Base-by-base conservation (phyloP, 2,888 invertebrate species). In the Napeogenes inachia region DNA sequence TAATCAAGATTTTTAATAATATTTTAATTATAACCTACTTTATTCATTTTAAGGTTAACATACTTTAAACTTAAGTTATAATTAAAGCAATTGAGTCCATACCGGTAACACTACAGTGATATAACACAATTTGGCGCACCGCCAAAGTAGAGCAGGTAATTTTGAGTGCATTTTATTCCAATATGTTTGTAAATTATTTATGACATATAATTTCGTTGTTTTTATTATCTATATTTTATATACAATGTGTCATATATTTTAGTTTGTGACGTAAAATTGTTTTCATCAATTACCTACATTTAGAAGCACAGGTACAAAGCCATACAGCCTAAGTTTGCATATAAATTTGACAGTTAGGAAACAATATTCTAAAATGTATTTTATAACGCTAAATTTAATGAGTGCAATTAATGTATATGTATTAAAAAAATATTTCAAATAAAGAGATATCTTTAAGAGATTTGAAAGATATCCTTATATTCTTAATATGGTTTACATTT, bases 61-160 rank as follows among this genome's bases (percentile, higher is more conserved):
- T 50, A 42, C 32, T 35, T 21, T 45, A 47, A 56, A 5, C 35
- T 59, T 59, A 47, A 62, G 46, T 30, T n/a, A 10, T 61, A 56
- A 62, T 62, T 60, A 45, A 57, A 50, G 42, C 54, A 61, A 54
- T 63, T 57, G 46, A 59, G 54, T 62, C 57, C 35, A 56, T 46
- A 33, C 32, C 45, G 50, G 56, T 55, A 59, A 61, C 61, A 59
- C 61, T 38, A 57, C 13, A 53, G 59, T 63, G 63, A 66, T 61
- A 66, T 66, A 66, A 66, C 57, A 59, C 53, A 54, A 62, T 60
- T 55, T 54, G 62, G 56, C 59, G 42, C 13, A 62, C 55, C 30
- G 54, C 55, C 35, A 59, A 66, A 61, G 63, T 66, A 38, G 61
- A 45, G 35, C 62, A 63, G 59, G 59, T 59, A 54, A 47, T 57